Base-by-base conservation (phyloP, 2,888 invertebrate species). In the Agrenia bidenticulata region DNA sequence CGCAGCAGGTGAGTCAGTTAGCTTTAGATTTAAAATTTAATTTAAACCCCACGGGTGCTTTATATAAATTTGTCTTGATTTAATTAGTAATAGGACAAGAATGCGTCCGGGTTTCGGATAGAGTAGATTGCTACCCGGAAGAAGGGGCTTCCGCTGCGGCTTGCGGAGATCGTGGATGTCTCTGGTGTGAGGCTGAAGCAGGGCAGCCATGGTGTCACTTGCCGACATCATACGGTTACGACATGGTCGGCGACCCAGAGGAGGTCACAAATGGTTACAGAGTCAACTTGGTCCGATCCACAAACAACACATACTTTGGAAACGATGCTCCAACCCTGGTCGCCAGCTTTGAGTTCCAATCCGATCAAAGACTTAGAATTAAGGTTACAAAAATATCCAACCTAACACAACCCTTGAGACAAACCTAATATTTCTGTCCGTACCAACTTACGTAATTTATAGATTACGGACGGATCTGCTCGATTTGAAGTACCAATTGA, bases 91-190 rank as follows among this genome's bases (percentile, higher is more conserved):
- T 15, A 45, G 45, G 45, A 11, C 51, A 51, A 23, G 51, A 51
- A 23, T 51, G 51, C 15, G 7, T 51, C 4, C 23, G 23, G 13
- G 51, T 51, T 19, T 2, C 58, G 9, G 54, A 68, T 37, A 26
- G 70, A 53, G 63, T 73, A 1, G 89, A 90, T 77, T 90, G 90
- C 77, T 86, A 84, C 77, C 89, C 90, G 0, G 86, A 87, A 77
- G 78, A 80, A 7, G 83, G 80, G 9, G 77, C 81, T 61, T 81
- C 79, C 7, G 77, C 85, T 77, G 79, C 82, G 24, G 80, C 79
- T 0, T 90, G 89, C 77, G 80, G 80, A 57, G 45, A 13, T 19
- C 27, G 89, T 80, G 88, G 89, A 2, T 90, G 90, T 75, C 88
- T 88, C 73, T 90, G 89, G 89, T 75, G 73, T 42, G 58, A 39